A percentile compares a stretch with the other conserved stretches of the same genome.
phyloP scores from a whole-genome alignment of 2,888 invertebrate species.

The Ptilodon capucinus region DNA sequence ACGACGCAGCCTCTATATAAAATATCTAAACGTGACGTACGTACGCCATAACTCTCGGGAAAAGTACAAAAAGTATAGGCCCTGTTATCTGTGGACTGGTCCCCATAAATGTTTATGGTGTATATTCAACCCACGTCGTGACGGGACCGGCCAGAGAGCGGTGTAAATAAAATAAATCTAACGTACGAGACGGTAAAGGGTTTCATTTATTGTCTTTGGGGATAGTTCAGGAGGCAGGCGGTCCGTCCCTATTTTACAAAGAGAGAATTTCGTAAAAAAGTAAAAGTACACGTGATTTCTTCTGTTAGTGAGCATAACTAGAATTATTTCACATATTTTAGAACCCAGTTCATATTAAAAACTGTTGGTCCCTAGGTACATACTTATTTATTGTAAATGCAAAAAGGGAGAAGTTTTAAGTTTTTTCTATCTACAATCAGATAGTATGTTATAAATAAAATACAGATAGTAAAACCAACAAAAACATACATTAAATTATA shows the following conservation, averaged over 20 bases:
- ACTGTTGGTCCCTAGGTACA: too few species aligned
- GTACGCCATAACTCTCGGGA: constrained; percentile 24
- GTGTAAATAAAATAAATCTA: constrained; percentile 52
- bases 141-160: constrained; percentile 21
- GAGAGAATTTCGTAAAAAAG: neutral
- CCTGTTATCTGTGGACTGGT: constrained; percentile 46
- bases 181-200: constrained; percentile 53
- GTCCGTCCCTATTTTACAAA: neutral
- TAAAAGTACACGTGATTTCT: too few species aligned
- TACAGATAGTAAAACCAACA: constrained; percentile 1
- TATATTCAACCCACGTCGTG: constrained; percentile 50
- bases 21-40: constrained; percentile 4
- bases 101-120: constrained; percentile 62
- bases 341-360: too few species aligned
- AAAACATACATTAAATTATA: constrained; percentile 5
- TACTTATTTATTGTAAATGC: too few species aligned
- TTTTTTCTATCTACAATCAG: neutral
- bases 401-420: too few species aligned
- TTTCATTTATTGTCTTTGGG: constrained; percentile 22
- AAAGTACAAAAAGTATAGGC: constrained; percentile 40
- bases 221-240: neutral
- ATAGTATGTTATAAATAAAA: neutral
- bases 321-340: too few species aligned
- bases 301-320: too few species aligned
- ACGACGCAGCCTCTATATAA: constrained; percentile 6